These are phyloP conservation scores for Channa argus DNA, from an alignment of 2,113 vertebrate genomes.

Conservation along the genomic window DNA sequence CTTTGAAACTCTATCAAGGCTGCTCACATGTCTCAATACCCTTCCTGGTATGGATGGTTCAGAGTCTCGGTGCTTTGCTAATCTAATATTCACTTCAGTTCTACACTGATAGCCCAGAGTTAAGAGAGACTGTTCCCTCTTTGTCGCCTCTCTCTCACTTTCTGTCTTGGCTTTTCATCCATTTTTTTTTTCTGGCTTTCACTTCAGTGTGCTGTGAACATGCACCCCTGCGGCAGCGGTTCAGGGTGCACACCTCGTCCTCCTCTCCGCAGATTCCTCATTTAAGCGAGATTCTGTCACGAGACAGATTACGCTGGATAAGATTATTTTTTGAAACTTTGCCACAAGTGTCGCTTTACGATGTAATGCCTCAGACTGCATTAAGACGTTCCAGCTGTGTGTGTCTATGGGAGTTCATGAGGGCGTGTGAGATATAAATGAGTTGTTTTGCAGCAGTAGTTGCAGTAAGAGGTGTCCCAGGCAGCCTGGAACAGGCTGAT, in stretches of 20 bases:
- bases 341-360: slow-evolving; percentile 4
- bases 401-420: background rate
- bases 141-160: background rate
- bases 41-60: slow-evolving; percentile 26
- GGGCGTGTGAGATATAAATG: slow-evolving; percentile 33
- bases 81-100: slow-evolving; percentile 53
- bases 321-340: slow-evolving; percentile 34
- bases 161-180: background rate
- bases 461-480: slow-evolving; percentile 45
- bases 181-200: background rate
- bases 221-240: slow-evolving; percentile 9
- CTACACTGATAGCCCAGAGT: slow-evolving; percentile 25
- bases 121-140: slow-evolving; percentile 12
- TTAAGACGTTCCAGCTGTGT: slow-evolving; percentile 31
- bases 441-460: slow-evolving; percentile 33
- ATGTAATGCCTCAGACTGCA: slow-evolving; percentile 14
- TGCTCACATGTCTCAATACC: slow-evolving; percentile 33
- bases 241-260: slow-evolving; percentile 12
- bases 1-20: slow-evolving; percentile 59
- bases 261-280: background rate
- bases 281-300: slow-evolving; percentile 18
- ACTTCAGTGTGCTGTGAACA: slow-evolving; percentile 34
- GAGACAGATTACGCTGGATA: slow-evolving; percentile 34
- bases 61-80: slow-evolving; percentile 48
- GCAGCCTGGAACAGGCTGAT: slow-evolving; percentile 50